Base-by-base conservation (phyloP, 1,140 invertebrate genomes). In the Drosophila pachea region DNA sequence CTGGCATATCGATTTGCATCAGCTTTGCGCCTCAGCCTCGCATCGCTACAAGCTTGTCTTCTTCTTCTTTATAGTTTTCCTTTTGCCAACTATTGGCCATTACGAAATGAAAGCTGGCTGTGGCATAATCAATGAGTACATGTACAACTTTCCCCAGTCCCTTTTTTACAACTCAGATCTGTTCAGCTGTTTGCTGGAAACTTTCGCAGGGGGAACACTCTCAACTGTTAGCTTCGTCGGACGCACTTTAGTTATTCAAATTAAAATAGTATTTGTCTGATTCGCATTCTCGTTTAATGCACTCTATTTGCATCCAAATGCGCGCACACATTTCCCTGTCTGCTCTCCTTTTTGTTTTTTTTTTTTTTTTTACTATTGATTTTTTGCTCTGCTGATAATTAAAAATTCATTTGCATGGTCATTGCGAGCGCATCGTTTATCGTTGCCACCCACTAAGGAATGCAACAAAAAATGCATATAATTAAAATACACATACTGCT, bases 391-490 rank as follows among this genome's bases (percentile, higher is more conserved):
- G 66, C 53, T 73, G 78, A 86, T 84, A 84, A 84, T 84, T 84
- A 84, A 84, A 84, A 86, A 86, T 86, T 86, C 76, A 84, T 86
- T 84, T 84, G 70, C 64, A 59, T 58, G 58, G 69, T 68, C 55
- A 61, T 65, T 70, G 47, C n/a, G 66, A 55, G 66, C 59, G 60
- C 66, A 63, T 50, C 60, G 50, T 54, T 64, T 55, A 16, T 54
- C 50, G 53, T 47, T 33, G 49, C 38, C 63, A 62, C 36, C 68
- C 68, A 63, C 54, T 61, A 76, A 76, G 73, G 73, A 65, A 86
- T 83, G 75, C 68, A 83, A 67, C 73, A 79, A 83, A 70, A 49
- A 68, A 86, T 83, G 81, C 81, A 83, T 83, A 70, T 83, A 84
- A 84, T 84, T 83, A 84, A 84, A 84, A 83, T 72, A 68, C 68